phyloP scores from a whole-genome alignment of 2,113 vertebrate species.

The Accipiter virgatus region DNA sequence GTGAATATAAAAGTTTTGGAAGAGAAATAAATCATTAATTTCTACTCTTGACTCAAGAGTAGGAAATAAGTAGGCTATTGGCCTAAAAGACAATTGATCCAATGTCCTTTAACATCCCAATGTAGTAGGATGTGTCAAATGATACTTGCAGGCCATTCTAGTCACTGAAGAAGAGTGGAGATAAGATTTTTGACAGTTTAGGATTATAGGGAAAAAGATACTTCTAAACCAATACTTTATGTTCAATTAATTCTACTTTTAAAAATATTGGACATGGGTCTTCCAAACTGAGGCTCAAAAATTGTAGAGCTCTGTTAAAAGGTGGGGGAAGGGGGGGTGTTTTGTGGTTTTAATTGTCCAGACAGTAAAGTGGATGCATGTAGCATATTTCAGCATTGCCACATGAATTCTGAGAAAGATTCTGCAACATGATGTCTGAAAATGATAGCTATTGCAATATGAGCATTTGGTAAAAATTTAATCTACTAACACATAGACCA shows the following conservation, averaged over 20 bases:
- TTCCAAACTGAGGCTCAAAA: neutral
- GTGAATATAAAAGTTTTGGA: slow-evolving; percentile 56
- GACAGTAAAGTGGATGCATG: neutral
- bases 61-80: neutral
- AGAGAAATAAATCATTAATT: slow-evolving; percentile 62
- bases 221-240: neutral
- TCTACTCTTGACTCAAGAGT: slow-evolving; percentile 14
- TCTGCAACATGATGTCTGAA: neutral
- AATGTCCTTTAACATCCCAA: neutral
- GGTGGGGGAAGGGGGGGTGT: neutral
- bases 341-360: neutral
- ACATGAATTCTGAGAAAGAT: neutral
- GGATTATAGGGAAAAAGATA: neutral
- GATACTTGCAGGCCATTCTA: slow-evolving; percentile 28
- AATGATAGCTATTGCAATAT: neutral
- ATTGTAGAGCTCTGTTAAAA: neutral
- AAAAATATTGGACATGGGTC: neutral
- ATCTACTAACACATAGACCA: neutral
- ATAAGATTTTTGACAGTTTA: neutral
- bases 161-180: neutral
- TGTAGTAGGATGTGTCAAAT: slow-evolving; percentile 7
- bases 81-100: neutral
- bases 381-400: neutral
- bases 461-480: neutral
- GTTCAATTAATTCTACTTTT: neutral